Evolutionary conservation across 30 jellyfish, hydroid and myxozoan species (phyloP).

Genomic region (Catostylus mosaicus): DNA sequence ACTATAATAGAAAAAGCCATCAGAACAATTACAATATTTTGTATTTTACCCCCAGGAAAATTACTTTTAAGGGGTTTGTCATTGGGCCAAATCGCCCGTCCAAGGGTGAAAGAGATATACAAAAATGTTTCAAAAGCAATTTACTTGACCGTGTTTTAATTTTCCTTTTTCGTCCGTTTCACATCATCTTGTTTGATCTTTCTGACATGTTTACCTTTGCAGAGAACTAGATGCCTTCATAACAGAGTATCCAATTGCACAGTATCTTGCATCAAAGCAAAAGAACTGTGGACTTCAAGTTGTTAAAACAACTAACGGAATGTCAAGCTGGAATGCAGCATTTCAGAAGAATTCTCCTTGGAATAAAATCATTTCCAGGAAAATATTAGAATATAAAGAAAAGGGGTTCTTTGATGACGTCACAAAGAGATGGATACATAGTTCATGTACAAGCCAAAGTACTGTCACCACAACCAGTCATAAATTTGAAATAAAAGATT

Average conservation of each 20-base stretch:
- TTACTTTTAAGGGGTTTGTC: too few relatives aligned
- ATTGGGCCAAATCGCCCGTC: too few relatives aligned
- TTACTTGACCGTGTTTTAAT: too few relatives aligned
- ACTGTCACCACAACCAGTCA: background rate
- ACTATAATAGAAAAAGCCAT: too few relatives aligned
- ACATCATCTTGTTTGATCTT: background rate
- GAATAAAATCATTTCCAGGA: constrained; percentile 30
- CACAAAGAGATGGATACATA: constrained; percentile 20
- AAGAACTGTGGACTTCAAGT: constrained; percentile 14
- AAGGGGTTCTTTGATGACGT: background rate
- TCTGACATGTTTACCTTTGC: background rate
- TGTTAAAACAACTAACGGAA: constrained; percentile 4
- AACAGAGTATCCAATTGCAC: constrained; percentile 31
- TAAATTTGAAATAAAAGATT: background rate
- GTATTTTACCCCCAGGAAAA: too few relatives aligned
- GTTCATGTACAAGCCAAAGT: constrained; percentile 7
- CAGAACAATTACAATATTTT: too few relatives aligned
- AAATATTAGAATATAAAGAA: constrained; percentile 29
- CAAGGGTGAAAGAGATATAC: too few relatives aligned
- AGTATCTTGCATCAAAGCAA: constrained; percentile 23
- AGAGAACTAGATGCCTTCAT: constrained; percentile 59
- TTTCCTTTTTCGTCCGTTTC: background rate
- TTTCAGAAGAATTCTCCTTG: constrained; percentile 34
- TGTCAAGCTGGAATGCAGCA: constrained; percentile 25
- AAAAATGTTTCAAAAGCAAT: too few relatives aligned